Evolutionary conservation across 2,113 vertebrate species (phyloP).

Genomic region (Argyrosomus japonicus): DNA sequence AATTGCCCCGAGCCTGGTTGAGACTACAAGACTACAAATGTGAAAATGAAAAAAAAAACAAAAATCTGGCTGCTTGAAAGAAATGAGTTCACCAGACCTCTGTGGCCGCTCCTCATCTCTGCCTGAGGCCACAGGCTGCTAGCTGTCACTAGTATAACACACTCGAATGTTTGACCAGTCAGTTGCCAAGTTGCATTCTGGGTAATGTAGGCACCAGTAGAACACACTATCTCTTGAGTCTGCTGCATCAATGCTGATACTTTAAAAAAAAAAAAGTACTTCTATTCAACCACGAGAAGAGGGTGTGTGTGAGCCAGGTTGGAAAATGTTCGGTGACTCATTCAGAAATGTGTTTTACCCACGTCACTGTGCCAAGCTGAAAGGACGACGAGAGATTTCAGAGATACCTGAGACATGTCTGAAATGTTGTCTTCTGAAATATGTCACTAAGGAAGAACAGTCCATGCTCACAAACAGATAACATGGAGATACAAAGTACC

Average conservation of each 20-base stretch:
- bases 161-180: not conserved
- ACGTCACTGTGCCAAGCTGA: not conserved
- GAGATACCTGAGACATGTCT: not conserved
- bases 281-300: not conserved
- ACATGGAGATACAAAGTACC: not conserved
- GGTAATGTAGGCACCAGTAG: not conserved
- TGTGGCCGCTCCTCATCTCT: not conserved
- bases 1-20: not conserved
- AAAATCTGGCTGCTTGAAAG: not conserved
- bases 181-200: not conserved
- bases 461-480: not conserved
- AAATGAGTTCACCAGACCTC: not conserved
- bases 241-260: not conserved
- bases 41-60: not conserved
- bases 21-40: not conserved
- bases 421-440: not conserved
- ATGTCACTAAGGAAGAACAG: not conserved
- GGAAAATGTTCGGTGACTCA: not conserved
- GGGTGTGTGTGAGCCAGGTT: not conserved
- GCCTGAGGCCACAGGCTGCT: not conserved
- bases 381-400: not conserved
- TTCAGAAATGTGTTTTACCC: not conserved
- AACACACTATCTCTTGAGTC: too few species aligned
- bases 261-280: not conserved
- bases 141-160: too few species aligned